Conservation (phyloP, 2,113 vertebrate genomes). For the Leptosomus discolor region DNA sequence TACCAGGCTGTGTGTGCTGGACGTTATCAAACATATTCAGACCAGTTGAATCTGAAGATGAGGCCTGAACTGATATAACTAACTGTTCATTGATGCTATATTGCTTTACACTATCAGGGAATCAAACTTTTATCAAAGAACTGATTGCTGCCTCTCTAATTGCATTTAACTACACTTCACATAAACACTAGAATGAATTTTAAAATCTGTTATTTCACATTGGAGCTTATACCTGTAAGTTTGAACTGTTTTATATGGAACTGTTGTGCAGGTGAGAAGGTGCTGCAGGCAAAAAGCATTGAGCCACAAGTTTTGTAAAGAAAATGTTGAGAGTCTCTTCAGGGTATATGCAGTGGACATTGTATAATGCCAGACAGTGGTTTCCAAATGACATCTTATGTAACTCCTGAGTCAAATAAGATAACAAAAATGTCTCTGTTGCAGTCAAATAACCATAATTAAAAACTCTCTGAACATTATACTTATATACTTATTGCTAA, state of each 20-base stretch:
- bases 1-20: neutral
- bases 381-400: neutral
- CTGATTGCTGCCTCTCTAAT: neutral
- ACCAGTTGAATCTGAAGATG: neutral
- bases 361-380: neutral
- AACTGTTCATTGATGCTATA: neutral
- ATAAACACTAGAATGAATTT: neutral
- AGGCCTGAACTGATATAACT: neutral
- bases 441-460: neutral
- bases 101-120: neutral
- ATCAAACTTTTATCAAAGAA: neutral
- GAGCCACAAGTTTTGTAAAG: neutral
- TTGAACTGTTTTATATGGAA: neutral
- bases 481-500: constrained; percentile 17
- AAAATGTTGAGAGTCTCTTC: neutral
- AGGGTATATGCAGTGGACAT: neutral
- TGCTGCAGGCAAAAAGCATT: neutral
- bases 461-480: neutral
- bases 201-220: neutral
- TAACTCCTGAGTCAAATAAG: neutral
- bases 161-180: neutral
- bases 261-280: neutral
- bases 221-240: neutral
- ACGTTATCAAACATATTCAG: neutral
- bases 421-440: neutral